Conservation (phyloP, 1,140 invertebrate genomes). For the Bombus soroeensis region DNA sequence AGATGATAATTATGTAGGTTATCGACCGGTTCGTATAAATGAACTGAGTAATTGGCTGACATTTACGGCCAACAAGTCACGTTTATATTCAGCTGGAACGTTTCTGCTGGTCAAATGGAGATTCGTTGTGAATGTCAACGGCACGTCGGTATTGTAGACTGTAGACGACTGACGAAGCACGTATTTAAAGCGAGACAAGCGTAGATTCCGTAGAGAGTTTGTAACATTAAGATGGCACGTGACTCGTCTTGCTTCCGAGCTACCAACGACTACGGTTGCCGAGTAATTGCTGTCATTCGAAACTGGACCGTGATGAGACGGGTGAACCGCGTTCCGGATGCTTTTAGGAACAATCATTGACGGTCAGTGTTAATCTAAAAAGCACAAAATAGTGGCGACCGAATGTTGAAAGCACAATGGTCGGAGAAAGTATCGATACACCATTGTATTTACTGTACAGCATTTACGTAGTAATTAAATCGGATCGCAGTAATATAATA, state of each 20-base stretch:
- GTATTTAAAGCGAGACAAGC: constrained; percentile 14
- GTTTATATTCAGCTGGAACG: background rate
- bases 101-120: background rate
- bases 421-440: too few species aligned
- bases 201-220: constrained; percentile 1
- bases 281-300: constrained; percentile 38
- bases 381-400: too few species aligned
- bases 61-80: background rate
- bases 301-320: background rate
- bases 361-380: too few species aligned
- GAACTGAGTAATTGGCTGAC: background rate
- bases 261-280: too few species aligned
- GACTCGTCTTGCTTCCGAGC: background rate
- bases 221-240: constrained; percentile 29
- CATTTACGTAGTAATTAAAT: too few species aligned
- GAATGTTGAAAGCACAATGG: too few species aligned
- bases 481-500: too few species aligned
- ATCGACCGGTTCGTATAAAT: background rate
- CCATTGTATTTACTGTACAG: too few species aligned
- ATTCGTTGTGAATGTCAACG: background rate
- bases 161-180: background rate
- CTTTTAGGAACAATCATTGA: background rate
- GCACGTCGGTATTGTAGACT: background rate
- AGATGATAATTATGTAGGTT: background rate
- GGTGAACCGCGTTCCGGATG: background rate